Evolutionary conservation across 1,140 invertebrate species (phyloP).

Genomic region (Euura lappo): DNA sequence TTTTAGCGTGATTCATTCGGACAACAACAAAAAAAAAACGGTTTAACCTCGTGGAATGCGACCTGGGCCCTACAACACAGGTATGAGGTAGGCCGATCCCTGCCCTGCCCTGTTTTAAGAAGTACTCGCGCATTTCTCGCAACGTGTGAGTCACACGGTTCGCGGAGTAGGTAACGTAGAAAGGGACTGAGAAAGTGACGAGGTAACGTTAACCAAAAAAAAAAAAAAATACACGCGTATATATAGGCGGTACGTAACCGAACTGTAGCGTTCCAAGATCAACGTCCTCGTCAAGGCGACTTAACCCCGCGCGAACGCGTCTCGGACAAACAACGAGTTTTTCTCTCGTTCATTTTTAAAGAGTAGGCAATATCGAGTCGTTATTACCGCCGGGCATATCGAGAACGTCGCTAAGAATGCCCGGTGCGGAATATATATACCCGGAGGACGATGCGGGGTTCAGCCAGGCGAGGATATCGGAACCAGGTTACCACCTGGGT

Average conservation of each 20-base stretch:
- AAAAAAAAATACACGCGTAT: neutral
- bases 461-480: neutral
- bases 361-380: too few species aligned
- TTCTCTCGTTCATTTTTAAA: too few species aligned
- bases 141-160: neutral
- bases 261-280: neutral
- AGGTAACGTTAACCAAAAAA: neutral
- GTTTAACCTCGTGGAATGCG: neutral
- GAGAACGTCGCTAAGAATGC: neutral
- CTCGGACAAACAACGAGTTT: too few species aligned
- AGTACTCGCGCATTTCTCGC: neutral
- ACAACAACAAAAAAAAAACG: neutral
- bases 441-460: neutral
- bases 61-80: neutral
- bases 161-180: neutral
- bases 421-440: too few species aligned
- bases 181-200: neutral
- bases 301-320: too few species aligned
- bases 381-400: too few species aligned
- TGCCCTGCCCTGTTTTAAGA: neutral
- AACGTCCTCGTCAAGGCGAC: neutral
- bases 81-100: neutral
- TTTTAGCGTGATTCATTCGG: too few species aligned
- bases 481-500: constrained; percentile 1
- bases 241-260: neutral